Evolutionary conservation across 2,888 invertebrate species (phyloP).

Genomic region (Torymus texanus): DNA sequence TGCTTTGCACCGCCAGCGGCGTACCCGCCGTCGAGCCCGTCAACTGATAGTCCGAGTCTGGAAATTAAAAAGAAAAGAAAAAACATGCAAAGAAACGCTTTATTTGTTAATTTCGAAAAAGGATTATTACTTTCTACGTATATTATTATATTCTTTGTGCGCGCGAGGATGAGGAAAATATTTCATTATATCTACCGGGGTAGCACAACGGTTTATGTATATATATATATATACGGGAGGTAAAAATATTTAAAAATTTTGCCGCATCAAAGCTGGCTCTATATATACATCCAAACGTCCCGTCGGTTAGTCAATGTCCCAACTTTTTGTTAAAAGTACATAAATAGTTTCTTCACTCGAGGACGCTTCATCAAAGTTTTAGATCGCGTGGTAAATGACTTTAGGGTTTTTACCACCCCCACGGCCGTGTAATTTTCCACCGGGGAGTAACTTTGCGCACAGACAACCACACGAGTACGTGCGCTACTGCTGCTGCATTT

Average conservation of each 20-base stretch:
- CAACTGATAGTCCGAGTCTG: slow-evolving; percentile 85
- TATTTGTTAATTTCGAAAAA: too few relatives aligned
- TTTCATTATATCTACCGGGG: too few relatives aligned
- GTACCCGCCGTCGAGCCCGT: slow-evolving; percentile 82
- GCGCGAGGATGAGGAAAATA: too few relatives aligned
- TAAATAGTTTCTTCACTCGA: slow-evolving; percentile 18
- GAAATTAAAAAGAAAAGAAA: neutral
- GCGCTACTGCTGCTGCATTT: neutral
- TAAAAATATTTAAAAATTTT: too few relatives aligned
- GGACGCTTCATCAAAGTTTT: slow-evolving; percentile 24
- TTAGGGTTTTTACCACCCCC: slow-evolving; percentile 9
- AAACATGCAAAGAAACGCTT: too few relatives aligned
- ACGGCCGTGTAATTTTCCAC: slow-evolving; percentile 7
- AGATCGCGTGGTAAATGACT: slow-evolving; percentile 27
- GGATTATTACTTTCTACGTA: too few relatives aligned
- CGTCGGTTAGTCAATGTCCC: too few relatives aligned
- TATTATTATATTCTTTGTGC: too few relatives aligned
- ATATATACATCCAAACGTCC: too few relatives aligned
- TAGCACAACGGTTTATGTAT: too few relatives aligned
- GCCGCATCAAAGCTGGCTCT: too few relatives aligned
- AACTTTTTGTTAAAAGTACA: slow-evolving; percentile 1
- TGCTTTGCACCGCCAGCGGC: slow-evolving; percentile 77
- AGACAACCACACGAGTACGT: neutral
- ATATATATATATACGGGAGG: too few relatives aligned
- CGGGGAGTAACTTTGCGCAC: slow-evolving; percentile 20